These are phyloP conservation scores for Poeciliopsis infans DNA, from an alignment of 2,797 vertebrate species.

Conservation along the genomic window DNA sequence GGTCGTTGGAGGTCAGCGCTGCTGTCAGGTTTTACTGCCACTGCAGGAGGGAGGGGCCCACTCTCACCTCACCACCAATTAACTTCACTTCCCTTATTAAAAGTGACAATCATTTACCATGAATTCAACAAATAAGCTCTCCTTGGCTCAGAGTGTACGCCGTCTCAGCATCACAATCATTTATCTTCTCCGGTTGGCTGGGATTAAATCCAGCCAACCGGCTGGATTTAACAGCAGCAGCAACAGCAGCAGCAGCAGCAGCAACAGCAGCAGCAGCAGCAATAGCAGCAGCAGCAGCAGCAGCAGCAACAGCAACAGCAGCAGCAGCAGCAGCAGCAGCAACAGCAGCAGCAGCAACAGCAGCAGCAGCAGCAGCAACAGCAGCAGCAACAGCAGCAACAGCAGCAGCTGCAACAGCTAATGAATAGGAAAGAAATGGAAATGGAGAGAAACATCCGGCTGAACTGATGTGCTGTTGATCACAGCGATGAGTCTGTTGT, in stretches of 20 bases:
- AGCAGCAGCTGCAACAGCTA: background rate
- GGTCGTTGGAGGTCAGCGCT: conserved; percentile 69
- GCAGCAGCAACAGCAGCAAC: background rate
- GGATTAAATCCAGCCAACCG: background rate
- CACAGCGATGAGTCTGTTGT: conserved; percentile 54
- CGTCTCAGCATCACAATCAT: background rate
- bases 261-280: no score
- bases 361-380: no score
- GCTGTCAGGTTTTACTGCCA: conserved; percentile 59
- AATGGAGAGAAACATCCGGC: conserved; percentile 22
- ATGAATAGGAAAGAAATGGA: conserved; percentile 29
- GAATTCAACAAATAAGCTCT: conserved; percentile 14
- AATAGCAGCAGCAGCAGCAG: no score
- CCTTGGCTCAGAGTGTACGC: background rate
- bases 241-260: no score
- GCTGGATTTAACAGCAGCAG: no score
- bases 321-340: no score
- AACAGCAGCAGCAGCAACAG: no score
- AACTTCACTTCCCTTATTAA: conserved; percentile 15
- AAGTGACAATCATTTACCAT: conserved; percentile 27
- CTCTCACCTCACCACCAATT: conserved; percentile 48
- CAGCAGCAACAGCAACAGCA: no score
- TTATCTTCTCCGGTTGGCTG: background rate
- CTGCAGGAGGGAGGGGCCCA: background rate
- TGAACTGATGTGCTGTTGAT: conserved; percentile 51